A percentile compares a stretch with the other conserved stretches of the same genome.
Evolutionary conservation across 2,797 vertebrate genomes (phyloP).

Genomic region (Buceros bicornis): DNA sequence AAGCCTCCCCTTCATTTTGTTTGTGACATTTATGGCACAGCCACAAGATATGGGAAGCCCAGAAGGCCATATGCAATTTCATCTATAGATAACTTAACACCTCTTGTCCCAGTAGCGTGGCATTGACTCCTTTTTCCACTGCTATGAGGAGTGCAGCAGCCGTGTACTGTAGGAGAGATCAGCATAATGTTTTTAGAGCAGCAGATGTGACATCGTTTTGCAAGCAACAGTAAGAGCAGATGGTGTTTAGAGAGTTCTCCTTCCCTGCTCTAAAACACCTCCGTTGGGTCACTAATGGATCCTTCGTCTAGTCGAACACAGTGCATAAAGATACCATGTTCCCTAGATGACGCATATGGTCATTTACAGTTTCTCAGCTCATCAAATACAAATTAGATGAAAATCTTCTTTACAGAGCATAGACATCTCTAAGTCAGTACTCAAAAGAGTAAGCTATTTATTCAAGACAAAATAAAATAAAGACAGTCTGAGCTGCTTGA

Average conservation of each 20-base stretch:
- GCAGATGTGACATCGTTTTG: conserved; percentile 68
- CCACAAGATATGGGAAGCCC: not conserved
- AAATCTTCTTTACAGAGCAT: conserved; percentile 2
- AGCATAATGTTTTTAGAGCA: conserved; percentile 64
- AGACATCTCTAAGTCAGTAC: not conserved
- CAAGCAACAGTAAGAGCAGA: conserved; percentile 56
- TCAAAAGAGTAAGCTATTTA: conserved; percentile 1
- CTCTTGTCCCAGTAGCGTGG: not conserved
- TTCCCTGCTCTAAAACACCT: conserved; percentile 67
- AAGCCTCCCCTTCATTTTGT: not conserved
- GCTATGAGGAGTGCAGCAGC: not conserved
- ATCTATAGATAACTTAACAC: not conserved
- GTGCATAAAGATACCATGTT: conserved; percentile 16
- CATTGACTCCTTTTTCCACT: not conserved
- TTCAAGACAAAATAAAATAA: conserved; percentile 9
- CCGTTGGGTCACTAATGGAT: conserved; percentile 59
- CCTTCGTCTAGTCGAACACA: not conserved
- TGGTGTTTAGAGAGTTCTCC: conserved; percentile 66
- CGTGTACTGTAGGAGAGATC: not conserved
- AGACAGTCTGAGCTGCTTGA: not conserved
- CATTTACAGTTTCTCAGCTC: conserved; percentile 65
- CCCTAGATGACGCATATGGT: conserved; percentile 37
- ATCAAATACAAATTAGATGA: conserved; percentile 64
- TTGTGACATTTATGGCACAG: not conserved
- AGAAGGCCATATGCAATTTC: not conserved